Conservation (phyloP, 1,140 invertebrate species). For the Ectropis grisescens region DNA sequence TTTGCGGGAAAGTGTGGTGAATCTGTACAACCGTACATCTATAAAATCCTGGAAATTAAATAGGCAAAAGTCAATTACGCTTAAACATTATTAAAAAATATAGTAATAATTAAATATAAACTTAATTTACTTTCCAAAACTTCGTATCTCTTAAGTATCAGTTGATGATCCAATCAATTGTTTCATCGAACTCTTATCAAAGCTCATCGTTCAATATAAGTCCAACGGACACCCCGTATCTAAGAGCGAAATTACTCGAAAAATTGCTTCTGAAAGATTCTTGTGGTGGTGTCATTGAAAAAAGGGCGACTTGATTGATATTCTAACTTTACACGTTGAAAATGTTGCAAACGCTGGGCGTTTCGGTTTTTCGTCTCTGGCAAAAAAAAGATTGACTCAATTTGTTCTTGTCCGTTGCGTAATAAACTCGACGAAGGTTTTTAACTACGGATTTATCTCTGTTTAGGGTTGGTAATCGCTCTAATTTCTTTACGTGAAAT, state of each 20-base stretch:
- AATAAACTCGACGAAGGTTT: slow-evolving; percentile 57
- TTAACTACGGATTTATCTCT: slow-evolving; percentile 60
- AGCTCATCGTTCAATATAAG: slow-evolving; percentile 17
- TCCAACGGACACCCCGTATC: slow-evolving; percentile 31
- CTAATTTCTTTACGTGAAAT: slow-evolving; percentile 42
- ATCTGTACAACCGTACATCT: too few relatives aligned
- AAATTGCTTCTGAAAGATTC: slow-evolving; percentile 45
- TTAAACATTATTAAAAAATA: too few relatives aligned
- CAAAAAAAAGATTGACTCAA: slow-evolving; percentile 63
- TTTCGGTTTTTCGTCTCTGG: slow-evolving; percentile 54
- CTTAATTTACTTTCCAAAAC: too few relatives aligned
- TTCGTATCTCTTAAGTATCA: too few relatives aligned
- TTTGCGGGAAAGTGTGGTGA: too few relatives aligned
- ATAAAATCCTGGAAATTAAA: too few relatives aligned
- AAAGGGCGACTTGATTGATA: slow-evolving; percentile 63
- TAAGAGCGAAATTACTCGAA: slow-evolving; percentile 57
- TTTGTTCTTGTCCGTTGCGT: slow-evolving; percentile 60
- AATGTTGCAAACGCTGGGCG: slow-evolving; percentile 39
- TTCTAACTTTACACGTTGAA: slow-evolving; percentile 59
- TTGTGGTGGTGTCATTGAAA: slow-evolving; percentile 62
- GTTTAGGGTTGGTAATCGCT: slow-evolving; percentile 38
- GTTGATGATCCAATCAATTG: too few relatives aligned
- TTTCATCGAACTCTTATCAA: too few relatives aligned
- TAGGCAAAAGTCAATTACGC: too few relatives aligned
- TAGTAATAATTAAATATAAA: too few relatives aligned